A percentile compares a stretch with the other conserved stretches of the same genome.
phyloP scores from a whole-genome alignment of 2,888 invertebrate species.

The Hemicrepidius hirtus region DNA sequence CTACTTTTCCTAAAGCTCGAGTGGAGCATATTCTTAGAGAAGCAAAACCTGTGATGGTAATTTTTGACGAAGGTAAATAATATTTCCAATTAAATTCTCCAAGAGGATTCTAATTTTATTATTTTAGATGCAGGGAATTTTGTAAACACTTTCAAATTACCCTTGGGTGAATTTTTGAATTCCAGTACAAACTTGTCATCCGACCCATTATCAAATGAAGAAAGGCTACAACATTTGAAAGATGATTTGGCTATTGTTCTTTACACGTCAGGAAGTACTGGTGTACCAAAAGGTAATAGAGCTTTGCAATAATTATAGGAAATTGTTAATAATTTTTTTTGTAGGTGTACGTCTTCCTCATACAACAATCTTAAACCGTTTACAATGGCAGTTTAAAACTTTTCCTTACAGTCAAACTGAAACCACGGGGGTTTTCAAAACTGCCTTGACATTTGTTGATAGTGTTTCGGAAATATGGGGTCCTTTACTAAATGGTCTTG shows the following conservation, averaged over 20 bases:
- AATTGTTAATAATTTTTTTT: slow-evolving; percentile 18
- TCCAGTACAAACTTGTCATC: slow-evolving; percentile 71
- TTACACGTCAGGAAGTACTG: slow-evolving; percentile 93
- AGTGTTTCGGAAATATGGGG: slow-evolving; percentile 93
- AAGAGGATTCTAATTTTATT: too few relatives aligned
- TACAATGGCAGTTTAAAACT: slow-evolving; percentile 90
- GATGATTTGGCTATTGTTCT: slow-evolving; percentile 82
- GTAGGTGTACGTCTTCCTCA: slow-evolving; percentile 87
- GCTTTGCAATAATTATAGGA: background rate
- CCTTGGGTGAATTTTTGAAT: slow-evolving; percentile 74
- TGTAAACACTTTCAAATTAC: slow-evolving; percentile 61
- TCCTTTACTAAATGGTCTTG: slow-evolving; percentile 82
- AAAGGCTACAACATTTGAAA: slow-evolving; percentile 69
- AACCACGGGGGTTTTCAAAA: slow-evolving; percentile 88
- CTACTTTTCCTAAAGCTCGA: slow-evolving; percentile 81
- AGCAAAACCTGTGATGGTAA: slow-evolving; percentile 80
- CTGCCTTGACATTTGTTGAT: slow-evolving; percentile 93
- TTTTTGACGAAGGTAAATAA: slow-evolving; percentile 79
- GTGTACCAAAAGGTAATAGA: slow-evolving; percentile 86
- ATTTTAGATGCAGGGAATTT: slow-evolving; percentile 56
- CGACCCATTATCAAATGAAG: slow-evolving; percentile 70
- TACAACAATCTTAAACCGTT: slow-evolving; percentile 85
- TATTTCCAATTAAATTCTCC: too few relatives aligned
- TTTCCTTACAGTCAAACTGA: slow-evolving; percentile 84
- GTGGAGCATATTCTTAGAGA: slow-evolving; percentile 86